Conservation (phyloP, 2,113 vertebrate species). For the Brienomyrus longianalis region DNA sequence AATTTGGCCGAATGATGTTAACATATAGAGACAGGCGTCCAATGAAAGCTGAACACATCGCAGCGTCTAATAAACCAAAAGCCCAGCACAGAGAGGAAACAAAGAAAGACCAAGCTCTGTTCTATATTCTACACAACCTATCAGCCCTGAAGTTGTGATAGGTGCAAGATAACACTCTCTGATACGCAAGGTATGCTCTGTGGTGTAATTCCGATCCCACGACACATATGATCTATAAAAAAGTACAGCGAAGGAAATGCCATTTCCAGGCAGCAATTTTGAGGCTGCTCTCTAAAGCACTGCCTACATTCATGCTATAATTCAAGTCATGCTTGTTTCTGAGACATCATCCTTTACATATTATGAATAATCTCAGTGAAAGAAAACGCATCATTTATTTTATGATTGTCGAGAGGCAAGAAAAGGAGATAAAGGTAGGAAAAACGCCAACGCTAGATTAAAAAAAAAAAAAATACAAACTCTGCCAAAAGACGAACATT, state of each 20-base stretch:
- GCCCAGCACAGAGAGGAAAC: neutral
- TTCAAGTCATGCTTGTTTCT: neutral
- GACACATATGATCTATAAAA: neutral
- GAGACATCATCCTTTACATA: neutral
- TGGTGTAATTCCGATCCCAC: neutral
- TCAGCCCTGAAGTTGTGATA: neutral
- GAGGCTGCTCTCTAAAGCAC: neutral
- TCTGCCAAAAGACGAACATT: neutral
- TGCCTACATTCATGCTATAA: neutral
- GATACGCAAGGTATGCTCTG: neutral
- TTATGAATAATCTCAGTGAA: neutral
- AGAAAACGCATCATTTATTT: neutral
- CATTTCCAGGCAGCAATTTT: neutral
- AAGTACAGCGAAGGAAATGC: neutral
- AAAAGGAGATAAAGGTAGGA: neutral
- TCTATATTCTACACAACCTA: neutral
- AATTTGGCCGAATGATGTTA: neutral
- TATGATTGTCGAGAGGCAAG: neutral
- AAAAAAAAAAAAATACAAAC: neutral
- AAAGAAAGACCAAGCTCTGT: neutral
- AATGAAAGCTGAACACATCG: neutral
- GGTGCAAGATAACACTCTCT: neutral
- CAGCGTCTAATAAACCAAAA: neutral
- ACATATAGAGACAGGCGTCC: neutral
- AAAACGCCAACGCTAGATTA: neutral